phyloP scores from a whole-genome alignment of 2,797 vertebrate genomes.

The Xerus rutilus region DNA sequence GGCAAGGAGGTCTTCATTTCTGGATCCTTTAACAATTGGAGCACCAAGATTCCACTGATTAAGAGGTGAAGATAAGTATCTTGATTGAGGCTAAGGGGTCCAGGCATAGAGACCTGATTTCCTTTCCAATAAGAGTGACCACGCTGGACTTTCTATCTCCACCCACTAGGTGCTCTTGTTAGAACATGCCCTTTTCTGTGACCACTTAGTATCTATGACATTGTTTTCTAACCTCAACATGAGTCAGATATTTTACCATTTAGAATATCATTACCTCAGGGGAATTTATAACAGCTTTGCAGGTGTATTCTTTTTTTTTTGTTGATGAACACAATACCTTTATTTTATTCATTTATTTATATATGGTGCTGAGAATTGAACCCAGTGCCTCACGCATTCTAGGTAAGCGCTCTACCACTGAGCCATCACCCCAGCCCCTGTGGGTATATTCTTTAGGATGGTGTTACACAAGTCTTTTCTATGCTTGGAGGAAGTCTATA shows the following conservation, averaged over 20 bases:
- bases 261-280: neutral
- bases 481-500: neutral
- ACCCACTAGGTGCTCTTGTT: neutral
- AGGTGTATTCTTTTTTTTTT: neutral
- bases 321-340: too few species aligned
- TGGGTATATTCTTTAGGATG: neutral
- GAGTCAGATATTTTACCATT: neutral
- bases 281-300: neutral
- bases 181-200: neutral
- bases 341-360: too few species aligned
- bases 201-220: neutral
- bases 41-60: constrained; percentile 97
- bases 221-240: neutral
- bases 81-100: neutral
- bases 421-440: too few species aligned
- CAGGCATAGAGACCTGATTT: neutral
- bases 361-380: too few species aligned
- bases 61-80: constrained; percentile 91
- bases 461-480: neutral
- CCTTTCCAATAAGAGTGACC: neutral
- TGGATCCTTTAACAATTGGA: constrained; percentile 98
- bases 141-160: neutral
- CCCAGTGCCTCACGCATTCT: too few species aligned
- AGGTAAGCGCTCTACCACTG: too few species aligned
- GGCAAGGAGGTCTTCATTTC: constrained; percentile 98